phyloP scores from a whole-genome alignment of 1,140 invertebrate species.

The Tyrophagus putrescentiae region DNA sequence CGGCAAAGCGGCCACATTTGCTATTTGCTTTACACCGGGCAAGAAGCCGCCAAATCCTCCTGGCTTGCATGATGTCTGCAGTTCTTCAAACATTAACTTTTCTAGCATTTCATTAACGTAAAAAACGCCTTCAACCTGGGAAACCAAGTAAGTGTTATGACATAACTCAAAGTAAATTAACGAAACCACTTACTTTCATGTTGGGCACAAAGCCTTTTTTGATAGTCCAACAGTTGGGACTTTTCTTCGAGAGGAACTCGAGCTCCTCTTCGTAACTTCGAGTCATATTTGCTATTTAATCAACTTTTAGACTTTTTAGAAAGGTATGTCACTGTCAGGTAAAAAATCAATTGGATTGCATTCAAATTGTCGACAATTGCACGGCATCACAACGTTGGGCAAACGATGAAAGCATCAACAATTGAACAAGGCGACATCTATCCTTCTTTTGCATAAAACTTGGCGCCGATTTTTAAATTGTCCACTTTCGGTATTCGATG shows the following conservation, averaged over 20 bases:
- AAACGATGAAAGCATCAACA: too few species aligned
- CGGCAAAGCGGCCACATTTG: slow-evolving; percentile 94
- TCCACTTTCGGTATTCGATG: too few species aligned
- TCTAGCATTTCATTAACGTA: slow-evolving; percentile 89
- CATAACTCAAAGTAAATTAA: slow-evolving; percentile 6
- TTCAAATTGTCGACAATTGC: too few species aligned
- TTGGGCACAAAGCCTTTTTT: slow-evolving; percentile 98
- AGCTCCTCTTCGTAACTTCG: slow-evolving; percentile 86
- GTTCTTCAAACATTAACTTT: slow-evolving; percentile 92
- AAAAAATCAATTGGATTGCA: too few species aligned
- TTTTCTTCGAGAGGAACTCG: slow-evolving; percentile 78
- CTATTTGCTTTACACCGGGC: slow-evolving; percentile 97
- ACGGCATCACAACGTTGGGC: too few species aligned
- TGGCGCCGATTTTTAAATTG: too few species aligned
- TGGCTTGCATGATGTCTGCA: slow-evolving; percentile 71
- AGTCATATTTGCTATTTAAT: slow-evolving; percentile 35
- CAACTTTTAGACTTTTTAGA: background rate
- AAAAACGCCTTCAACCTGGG: slow-evolving; percentile 85
- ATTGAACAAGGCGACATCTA: too few species aligned
- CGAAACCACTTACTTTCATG: slow-evolving; percentile 70
- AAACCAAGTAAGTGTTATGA: slow-evolving; percentile 3
- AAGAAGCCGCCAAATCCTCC: slow-evolving; percentile 86
- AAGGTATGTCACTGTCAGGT: too few species aligned
- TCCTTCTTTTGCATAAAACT: too few species aligned
- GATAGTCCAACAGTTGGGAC: slow-evolving; percentile 71